Percentiles rank a stretch among this genome's conserved stretches.
These are phyloP conservation scores for Lepeophtheirus nordmannii DNA, from an alignment of 2,888 invertebrate species.

Conservation along the genomic window DNA sequence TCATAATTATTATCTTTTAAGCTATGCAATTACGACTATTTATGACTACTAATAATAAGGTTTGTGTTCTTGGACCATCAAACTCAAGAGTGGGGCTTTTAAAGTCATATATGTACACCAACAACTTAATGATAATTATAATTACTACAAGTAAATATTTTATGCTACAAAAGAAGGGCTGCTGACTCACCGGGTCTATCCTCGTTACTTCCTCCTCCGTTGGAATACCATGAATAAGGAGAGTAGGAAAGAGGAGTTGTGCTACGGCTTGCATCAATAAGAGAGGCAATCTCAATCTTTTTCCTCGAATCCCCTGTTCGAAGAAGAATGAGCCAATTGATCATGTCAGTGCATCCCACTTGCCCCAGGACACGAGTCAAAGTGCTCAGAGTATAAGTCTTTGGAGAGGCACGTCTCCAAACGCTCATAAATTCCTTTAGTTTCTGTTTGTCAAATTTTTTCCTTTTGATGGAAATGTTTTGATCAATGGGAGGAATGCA, in stretches of 20 bases:
- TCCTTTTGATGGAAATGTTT: slow-evolving; percentile 12
- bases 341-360: slow-evolving; percentile 13
- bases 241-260: neutral
- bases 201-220: neutral
- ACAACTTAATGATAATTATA: slow-evolving; percentile 1
- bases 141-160: no score
- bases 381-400: slow-evolving; percentile 7
- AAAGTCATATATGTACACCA: no score
- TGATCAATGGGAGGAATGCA: slow-evolving; percentile 10
- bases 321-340: slow-evolving; percentile 8
- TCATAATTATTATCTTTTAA: no score
- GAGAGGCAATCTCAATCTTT: slow-evolving; percentile 4
- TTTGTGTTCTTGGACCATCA: no score
- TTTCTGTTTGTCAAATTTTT: slow-evolving; percentile 16
- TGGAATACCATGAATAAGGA: neutral
- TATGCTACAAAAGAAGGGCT: no score
- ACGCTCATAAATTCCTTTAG: slow-evolving; percentile 2
- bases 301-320: neutral
- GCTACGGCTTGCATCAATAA: neutral
- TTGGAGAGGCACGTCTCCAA: slow-evolving; percentile 11
- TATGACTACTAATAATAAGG: no score
- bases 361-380: neutral
- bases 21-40: no score
- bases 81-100: no score
- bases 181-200: neutral